phyloP scores from a whole-genome alignment of 2,797 vertebrate species.

The Selene dorsalis region DNA sequence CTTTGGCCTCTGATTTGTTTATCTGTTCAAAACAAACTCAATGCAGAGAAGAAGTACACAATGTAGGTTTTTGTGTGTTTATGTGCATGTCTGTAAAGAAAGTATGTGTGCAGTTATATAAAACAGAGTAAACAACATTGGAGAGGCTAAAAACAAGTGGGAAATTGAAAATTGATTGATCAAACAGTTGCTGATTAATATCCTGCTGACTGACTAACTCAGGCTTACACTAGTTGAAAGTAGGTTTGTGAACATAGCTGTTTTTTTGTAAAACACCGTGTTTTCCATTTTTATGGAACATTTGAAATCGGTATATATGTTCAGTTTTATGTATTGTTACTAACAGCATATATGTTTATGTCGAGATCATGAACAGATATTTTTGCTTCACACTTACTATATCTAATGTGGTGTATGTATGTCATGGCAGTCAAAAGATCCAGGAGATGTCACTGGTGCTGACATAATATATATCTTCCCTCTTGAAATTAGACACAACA shows the following conservation, averaged over 20 bases:
- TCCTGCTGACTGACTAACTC: too few species aligned
- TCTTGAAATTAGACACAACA: constrained; percentile 33
- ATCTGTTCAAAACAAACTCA: not conserved
- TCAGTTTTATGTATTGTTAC: not conserved
- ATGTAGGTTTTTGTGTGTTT: not conserved
- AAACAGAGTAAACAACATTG: too few species aligned
- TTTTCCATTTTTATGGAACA: not conserved
- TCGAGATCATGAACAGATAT: not conserved
- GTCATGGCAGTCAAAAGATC: not conserved
- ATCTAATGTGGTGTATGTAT: not conserved
- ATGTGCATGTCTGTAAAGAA: not conserved
- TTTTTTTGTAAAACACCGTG: not conserved
- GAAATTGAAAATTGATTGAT: not conserved
- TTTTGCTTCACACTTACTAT: not conserved
- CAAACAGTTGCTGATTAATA: too few species aligned
- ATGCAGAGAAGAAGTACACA: not conserved
- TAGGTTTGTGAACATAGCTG: too few species aligned
- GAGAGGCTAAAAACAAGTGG: too few species aligned
- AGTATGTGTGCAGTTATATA: too few species aligned
- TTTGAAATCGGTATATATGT: not conserved
- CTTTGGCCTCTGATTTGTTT: not conserved
- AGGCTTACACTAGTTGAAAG: too few species aligned
- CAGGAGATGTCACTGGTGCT: not conserved
- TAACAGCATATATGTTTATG: not conserved
- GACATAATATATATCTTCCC: constrained; percentile 21